A percentile compares a stretch with the other conserved stretches of the same genome.
Evolutionary conservation across 64 coral and sea anemone genomes (phyloP).

Genomic region (Dendronephthya gigantea): DNA sequence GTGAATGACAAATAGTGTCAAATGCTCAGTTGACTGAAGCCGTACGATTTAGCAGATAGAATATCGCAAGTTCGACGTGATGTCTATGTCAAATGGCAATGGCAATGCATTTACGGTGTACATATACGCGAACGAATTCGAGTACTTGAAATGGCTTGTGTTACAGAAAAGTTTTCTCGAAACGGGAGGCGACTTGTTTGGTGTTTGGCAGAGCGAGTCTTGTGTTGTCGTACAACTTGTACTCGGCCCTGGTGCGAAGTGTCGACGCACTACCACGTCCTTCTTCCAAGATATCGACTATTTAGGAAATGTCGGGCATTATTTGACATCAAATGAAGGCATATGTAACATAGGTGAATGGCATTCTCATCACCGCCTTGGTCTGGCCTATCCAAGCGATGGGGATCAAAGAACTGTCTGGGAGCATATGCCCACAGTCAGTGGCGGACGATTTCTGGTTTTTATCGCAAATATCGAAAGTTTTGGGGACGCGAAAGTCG

Average conservation of each 20-base stretch:
- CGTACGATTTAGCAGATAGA: too few species aligned
- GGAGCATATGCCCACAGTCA: neutral
- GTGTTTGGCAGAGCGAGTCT: neutral
- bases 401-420: neutral
- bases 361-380: neutral
- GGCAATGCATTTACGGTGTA: neutral
- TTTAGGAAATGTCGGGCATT: neutral
- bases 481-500: neutral
- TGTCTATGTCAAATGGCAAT: neutral
- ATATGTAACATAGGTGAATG: neutral
- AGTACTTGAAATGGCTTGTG: conserved; percentile 6
- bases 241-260: neutral
- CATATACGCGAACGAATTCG: neutral
- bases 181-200: conserved; percentile 5
- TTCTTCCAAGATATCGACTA: neutral
- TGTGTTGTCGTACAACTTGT: neutral
- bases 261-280: neutral
- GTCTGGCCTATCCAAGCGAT: neutral
- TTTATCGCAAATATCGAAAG: neutral
- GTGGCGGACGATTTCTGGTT: neutral
- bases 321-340: neutral
- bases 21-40: too few species aligned
- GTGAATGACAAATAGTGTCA: too few species aligned
- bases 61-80: too few species aligned
- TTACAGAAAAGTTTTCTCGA: neutral